Evolutionary conservation across 1,140 invertebrate species (phyloP).

Genomic region (Zaprionus taronus): DNA sequence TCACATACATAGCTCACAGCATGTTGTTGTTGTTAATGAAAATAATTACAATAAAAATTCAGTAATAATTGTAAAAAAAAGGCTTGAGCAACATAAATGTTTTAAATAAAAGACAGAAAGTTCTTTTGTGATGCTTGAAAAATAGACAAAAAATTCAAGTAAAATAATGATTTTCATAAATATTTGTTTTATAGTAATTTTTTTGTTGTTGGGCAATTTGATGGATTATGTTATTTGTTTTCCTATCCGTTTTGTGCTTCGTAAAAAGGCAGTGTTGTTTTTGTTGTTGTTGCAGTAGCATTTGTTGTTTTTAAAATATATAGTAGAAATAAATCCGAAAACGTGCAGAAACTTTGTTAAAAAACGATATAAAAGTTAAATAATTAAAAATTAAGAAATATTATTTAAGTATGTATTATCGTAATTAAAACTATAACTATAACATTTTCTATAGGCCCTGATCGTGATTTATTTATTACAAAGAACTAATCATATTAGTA

Average conservation of each 20-base stretch:
- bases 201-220: conserved; percentile 39
- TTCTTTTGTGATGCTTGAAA: conserved; percentile 55
- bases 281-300: conserved; percentile 56
- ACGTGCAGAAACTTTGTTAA: conserved; percentile 13
- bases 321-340: conserved; percentile 34
- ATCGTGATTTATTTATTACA: conserved; percentile 41
- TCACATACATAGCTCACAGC: conserved; percentile 79
- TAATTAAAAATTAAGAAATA: conserved; percentile 16
- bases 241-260: conserved; percentile 50
- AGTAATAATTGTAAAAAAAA: conserved; percentile 23
- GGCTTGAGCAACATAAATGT: conserved; percentile 35
- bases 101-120: conserved; percentile 33
- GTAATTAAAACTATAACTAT: conserved; percentile 53
- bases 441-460: conserved; percentile 76
- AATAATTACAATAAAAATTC: conserved; percentile 19
- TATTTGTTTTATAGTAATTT: conserved; percentile 22
- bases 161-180: conserved; percentile 27
- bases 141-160: conserved; percentile 4
- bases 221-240: conserved; percentile 40
- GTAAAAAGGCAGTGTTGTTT: conserved; percentile 77
- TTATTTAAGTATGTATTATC: conserved; percentile 23
- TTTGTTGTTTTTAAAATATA: conserved; percentile 45
- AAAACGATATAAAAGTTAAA: conserved; percentile 16
- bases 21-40: conserved; percentile 51
- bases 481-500: conserved; percentile 5